A percentile compares a stretch with the other conserved stretches of the same genome.
phyloP scores from a whole-genome alignment of 2,797 vertebrate species.

The Gobionotothen gibberifrons region DNA sequence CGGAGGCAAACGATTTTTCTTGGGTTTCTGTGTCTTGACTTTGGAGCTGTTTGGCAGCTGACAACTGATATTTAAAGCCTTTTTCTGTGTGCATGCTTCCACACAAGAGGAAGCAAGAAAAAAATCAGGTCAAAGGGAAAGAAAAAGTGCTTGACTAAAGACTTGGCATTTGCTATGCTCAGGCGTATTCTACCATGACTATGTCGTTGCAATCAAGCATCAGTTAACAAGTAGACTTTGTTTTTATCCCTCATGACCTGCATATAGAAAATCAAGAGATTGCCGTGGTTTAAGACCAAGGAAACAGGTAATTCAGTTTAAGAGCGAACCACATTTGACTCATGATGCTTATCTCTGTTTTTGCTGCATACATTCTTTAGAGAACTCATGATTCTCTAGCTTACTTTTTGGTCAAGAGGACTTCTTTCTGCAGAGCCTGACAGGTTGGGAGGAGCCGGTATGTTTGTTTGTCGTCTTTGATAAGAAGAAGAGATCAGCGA shows the following conservation, averaged over 20 bases:
- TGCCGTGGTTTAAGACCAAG: neutral
- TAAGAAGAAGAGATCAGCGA: slow-evolving; percentile 55
- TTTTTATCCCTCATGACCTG: slow-evolving; percentile 9
- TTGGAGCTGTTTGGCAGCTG: slow-evolving; percentile 65
- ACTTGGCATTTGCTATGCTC: slow-evolving; percentile 45
- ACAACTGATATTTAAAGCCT: slow-evolving; percentile 73
- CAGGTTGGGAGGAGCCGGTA: slow-evolving; percentile 62
- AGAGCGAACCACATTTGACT: neutral
- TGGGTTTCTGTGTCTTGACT: slow-evolving; percentile 59
- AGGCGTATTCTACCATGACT: slow-evolving; percentile 40
- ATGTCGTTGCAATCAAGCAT: slow-evolving; percentile 43
- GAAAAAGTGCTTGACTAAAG: slow-evolving; percentile 59
- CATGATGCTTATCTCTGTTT: slow-evolving; percentile 2
- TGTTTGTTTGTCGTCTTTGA: slow-evolving; percentile 55
- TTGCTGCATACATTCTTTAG: neutral
- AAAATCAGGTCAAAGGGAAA: slow-evolving; percentile 66
- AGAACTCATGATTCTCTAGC: slow-evolving; percentile 16
- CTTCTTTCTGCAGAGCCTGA: slow-evolving; percentile 34
- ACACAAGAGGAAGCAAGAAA: slow-evolving; percentile 60
- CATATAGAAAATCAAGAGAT: slow-evolving; percentile 7
- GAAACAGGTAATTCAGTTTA: slow-evolving; percentile 7
- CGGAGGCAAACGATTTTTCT: slow-evolving; percentile 45
- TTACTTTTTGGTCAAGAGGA: slow-evolving; percentile 32
- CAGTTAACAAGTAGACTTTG: slow-evolving; percentile 29
- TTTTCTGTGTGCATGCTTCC: slow-evolving; percentile 68